A percentile compares a stretch with the other conserved stretches of the same genome.
Evolutionary conservation across 2,888 invertebrate species (phyloP).

Genomic region (Imbricaverruca yamaguchii): DNA sequence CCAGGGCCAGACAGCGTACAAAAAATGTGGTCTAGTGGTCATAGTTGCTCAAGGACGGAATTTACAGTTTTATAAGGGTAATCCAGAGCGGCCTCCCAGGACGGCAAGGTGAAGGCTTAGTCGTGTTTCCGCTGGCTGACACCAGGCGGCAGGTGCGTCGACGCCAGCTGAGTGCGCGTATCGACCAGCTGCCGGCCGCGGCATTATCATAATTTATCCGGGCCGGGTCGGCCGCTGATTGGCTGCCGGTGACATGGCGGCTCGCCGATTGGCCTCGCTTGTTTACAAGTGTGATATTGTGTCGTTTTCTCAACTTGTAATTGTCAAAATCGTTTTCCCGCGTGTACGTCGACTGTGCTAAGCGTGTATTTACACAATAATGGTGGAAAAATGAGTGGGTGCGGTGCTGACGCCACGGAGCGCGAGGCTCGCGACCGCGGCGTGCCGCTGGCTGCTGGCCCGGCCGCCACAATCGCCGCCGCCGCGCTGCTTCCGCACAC

Average conservation of each 20-base stretch:
- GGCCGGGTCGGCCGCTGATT: constrained; percentile 5
- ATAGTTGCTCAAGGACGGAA: constrained; percentile 10
- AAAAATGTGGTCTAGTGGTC: constrained; percentile 10
- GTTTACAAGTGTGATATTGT: constrained; percentile 22
- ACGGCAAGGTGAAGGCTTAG: constrained; percentile 1
- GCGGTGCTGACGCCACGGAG: neutral
- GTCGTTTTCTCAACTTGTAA: constrained; percentile 17
- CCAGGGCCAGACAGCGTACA: neutral
- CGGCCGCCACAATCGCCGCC: constrained; percentile 1
- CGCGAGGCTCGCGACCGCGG: neutral
- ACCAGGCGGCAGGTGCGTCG: neutral
- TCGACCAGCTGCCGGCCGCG: constrained; percentile 17
- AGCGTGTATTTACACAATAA: constrained; percentile 21
- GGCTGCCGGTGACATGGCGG: neutral
- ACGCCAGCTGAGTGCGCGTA: constrained; percentile 11
- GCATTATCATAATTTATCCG: constrained; percentile 20
- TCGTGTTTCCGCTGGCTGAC: neutral
- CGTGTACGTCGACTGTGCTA: constrained; percentile 9
- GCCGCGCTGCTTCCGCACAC: constrained; percentile 16
- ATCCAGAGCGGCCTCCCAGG: neutral
- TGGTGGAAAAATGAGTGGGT: constrained; percentile 19
- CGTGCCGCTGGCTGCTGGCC: neutral
- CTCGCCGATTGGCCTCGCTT: neutral
- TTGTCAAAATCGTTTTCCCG: constrained; percentile 21
- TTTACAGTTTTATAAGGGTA: constrained; percentile 16